phyloP scores from a whole-genome alignment of 2,888 invertebrate genomes.

The Graphium colonna region DNA sequence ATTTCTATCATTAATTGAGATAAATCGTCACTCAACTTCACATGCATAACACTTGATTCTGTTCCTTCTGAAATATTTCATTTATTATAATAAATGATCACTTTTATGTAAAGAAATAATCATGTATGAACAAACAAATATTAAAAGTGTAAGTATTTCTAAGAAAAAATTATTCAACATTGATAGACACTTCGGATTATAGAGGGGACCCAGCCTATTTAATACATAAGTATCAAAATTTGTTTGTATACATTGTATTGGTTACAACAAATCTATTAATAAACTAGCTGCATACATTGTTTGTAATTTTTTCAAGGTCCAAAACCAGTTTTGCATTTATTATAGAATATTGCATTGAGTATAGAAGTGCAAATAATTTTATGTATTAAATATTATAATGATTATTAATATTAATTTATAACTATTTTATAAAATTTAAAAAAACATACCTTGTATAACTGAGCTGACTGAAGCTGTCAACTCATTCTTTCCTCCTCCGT shows the following conservation, averaged over 20 bases:
- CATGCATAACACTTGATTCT: slow-evolving; percentile 37
- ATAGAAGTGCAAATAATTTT: not conserved
- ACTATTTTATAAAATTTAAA: not conserved
- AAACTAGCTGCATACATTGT: too few relatives aligned
- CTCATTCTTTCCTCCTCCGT: slow-evolving; percentile 45
- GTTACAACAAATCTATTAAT: too few relatives aligned
- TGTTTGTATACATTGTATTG: too few relatives aligned
- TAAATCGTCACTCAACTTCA: slow-evolving; percentile 50
- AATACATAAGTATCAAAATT: too few relatives aligned
- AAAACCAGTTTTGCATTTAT: too few relatives aligned
- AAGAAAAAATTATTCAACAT: too few relatives aligned
- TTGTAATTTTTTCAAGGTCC: too few relatives aligned
- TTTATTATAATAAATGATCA: slow-evolving; percentile 36
- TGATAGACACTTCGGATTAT: too few relatives aligned
- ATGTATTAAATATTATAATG: not conserved
- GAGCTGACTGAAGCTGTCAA: slow-evolving; percentile 21
- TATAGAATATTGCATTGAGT: too few relatives aligned
- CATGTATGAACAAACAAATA: not conserved
- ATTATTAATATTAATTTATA: too few relatives aligned
- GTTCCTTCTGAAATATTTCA: slow-evolving; percentile 34
- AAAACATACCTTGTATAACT: slow-evolving; percentile 19
- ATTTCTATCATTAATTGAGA: slow-evolving; percentile 43
- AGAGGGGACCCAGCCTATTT: too few relatives aligned
- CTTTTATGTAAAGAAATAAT: not conserved
- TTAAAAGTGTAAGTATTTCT: too few relatives aligned